Evolutionary conservation across 2,888 invertebrate species (phyloP), one percentile per base, ranked within the genome.

Genomic region (Polymixis lichenea): DNA sequence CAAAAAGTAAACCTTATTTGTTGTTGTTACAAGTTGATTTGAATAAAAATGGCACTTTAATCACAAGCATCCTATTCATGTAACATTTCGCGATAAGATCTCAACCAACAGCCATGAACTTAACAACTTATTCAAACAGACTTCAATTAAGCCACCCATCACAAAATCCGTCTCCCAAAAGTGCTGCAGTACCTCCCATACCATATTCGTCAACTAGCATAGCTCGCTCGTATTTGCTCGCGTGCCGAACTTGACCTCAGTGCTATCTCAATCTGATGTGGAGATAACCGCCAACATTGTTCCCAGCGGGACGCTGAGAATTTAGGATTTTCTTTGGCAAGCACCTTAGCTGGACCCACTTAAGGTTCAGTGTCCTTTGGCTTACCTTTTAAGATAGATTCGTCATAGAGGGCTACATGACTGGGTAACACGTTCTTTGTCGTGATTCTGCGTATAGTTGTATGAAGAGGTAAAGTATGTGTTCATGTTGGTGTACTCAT

Each of bases 271-370:
- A 95, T 94, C 94, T 93, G 94, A 95, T 95, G 92, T 88, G 80
- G 89, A 94, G 95, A 95, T 95, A 95, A 94, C 95, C 93, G 91
- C 93, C 93, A 92, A 93, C 94, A 93, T 94, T 92, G 95, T 92
- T 93, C 95, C 87, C 95, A 93, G 94, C 94, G 93, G 95, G 95
- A 89, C 84, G 86, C 89, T 86, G 85, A 89, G 90, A 92, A 90
- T 90, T 91, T 90, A 84, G 85, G 80, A 75, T 87, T 84, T 86
- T 82, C 82, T 87, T 87, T 71, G 56, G 28, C 80, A 64, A 80
- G 73, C 66, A 87, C 88, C 87, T 86, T 93, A 91, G 71, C n/a
- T 53, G 11, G 76, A 22, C 73, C 4, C 73, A 3, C 55, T 81
- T 90, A 95, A 89, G 86, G 90, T 87, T 87, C 72, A 86, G 75